phyloP scores from a whole-genome alignment of 1,140 invertebrate genomes.

The Patella vulgata region DNA sequence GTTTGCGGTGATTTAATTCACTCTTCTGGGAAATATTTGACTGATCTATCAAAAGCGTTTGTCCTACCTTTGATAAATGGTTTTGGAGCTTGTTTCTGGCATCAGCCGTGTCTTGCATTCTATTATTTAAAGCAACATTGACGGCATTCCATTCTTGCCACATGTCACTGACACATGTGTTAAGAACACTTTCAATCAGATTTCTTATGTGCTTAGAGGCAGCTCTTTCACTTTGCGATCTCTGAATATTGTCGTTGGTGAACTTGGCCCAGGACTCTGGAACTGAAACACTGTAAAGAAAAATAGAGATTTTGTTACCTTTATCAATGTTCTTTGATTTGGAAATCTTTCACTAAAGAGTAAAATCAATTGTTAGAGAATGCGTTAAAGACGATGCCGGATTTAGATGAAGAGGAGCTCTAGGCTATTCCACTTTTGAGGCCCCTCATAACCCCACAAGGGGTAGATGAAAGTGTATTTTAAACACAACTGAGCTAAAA shows the following conservation, averaged over 20 bases:
- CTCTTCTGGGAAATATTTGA: too few relatives aligned
- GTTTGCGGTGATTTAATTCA: too few relatives aligned
- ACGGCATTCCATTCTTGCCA: slow-evolving; percentile 88
- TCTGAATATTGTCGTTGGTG: slow-evolving; percentile 83
- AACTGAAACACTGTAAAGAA: slow-evolving; percentile 75
- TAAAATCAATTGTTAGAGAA: too few relatives aligned
- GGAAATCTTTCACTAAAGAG: too few relatives aligned
- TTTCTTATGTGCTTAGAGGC: slow-evolving; percentile 82
- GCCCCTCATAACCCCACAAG: not conserved
- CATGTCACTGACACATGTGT: slow-evolving; percentile 83
- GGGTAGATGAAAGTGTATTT: not conserved
- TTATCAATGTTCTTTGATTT: too few relatives aligned
- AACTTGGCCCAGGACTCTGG: slow-evolving; percentile 89
- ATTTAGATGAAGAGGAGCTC: too few relatives aligned
- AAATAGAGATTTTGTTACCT: not conserved
- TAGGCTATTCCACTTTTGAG: too few relatives aligned
- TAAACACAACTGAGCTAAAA: too few relatives aligned
- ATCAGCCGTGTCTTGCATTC: slow-evolving; percentile 63
- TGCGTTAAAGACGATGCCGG: not conserved
- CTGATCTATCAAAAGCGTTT: too few relatives aligned
- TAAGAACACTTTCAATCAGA: slow-evolving; percentile 83
- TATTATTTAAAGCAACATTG: slow-evolving; percentile 62
- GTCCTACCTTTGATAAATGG: slow-evolving; percentile 80
- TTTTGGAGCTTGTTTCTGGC: slow-evolving; percentile 81
- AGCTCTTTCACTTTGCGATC: slow-evolving; percentile 85